Conservation (phyloP, 2,113 vertebrate genomes). For the Lampris incognitus region DNA sequence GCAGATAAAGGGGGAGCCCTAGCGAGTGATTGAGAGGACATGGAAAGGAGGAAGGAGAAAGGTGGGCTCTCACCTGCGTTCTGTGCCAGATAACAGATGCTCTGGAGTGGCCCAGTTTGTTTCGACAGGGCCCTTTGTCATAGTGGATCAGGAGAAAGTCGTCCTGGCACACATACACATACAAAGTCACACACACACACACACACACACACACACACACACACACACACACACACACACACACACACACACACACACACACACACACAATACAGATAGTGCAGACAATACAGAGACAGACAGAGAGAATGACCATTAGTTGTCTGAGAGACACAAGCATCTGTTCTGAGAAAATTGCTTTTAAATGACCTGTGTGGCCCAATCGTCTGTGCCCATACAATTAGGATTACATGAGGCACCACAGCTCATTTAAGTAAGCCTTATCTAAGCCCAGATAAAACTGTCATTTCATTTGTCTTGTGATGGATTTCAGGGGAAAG, state of each 20-base stretch:
- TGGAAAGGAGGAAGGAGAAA: neutral
- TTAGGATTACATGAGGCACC: slow-evolving; percentile 48
- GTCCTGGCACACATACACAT: slow-evolving; percentile 81
- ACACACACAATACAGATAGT: slow-evolving; percentile 29
- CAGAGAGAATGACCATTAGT: slow-evolving; percentile 37
- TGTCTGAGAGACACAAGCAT: slow-evolving; percentile 27
- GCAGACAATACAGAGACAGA: neutral
- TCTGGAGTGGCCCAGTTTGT: slow-evolving; percentile 98
- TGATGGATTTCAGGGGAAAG: neutral
- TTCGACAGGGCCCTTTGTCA: slow-evolving; percentile 97
- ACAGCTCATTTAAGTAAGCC: slow-evolving; percentile 1
- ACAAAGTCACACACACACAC: neutral
- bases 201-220: neutral
- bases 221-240: slow-evolving; percentile 17
- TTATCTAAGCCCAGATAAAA: neutral
- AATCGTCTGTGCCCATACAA: slow-evolving; percentile 10
- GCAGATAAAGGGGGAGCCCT: slow-evolving; percentile 10
- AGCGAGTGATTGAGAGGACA: neutral
- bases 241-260: slow-evolving; percentile 5
- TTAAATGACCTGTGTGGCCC: slow-evolving; percentile 32
- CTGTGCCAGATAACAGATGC: slow-evolving; percentile 99
- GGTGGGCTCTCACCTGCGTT: slow-evolving; percentile 89
- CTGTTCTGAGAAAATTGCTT: slow-evolving; percentile 49
- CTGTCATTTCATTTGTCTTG: neutral
- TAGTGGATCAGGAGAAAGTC: slow-evolving; percentile 99